A percentile compares a stretch with the other conserved stretches of the same genome.
Conservation (phyloP, 2,888 invertebrate species). For the Loripinus fragilis region DNA sequence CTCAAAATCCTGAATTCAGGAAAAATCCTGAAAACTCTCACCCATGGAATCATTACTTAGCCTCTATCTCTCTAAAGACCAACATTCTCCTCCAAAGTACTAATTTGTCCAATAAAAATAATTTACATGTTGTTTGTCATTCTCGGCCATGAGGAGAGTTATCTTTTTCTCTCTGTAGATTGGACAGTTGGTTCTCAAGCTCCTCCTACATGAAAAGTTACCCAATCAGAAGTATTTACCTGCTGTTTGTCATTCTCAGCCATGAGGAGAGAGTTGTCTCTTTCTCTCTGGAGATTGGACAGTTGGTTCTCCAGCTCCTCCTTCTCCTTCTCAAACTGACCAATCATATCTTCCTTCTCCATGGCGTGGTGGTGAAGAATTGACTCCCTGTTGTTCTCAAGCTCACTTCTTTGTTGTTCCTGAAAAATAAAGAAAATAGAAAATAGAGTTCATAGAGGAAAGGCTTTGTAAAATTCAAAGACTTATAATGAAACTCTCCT, state of each 20-base stretch:
- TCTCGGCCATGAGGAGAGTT: constrained; percentile 96
- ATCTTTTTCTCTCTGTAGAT: constrained; percentile 95
- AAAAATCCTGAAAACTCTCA: too few relatives aligned
- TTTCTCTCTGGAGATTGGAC: constrained; percentile 94
- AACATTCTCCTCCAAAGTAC: too few relatives aligned
- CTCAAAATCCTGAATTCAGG: too few relatives aligned
- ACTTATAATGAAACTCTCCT: too few relatives aligned
- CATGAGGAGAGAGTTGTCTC: constrained; percentile 94
- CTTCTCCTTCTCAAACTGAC: constrained; percentile 89
- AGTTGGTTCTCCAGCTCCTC: constrained; percentile 91
- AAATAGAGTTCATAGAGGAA: too few relatives aligned
- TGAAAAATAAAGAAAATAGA: too few relatives aligned
- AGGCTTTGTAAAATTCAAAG: too few relatives aligned
- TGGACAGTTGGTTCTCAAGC: constrained; percentile 92
- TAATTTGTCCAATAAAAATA: too few relatives aligned
- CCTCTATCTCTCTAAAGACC: too few relatives aligned
- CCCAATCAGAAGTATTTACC: constrained; percentile 86
- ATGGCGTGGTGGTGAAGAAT: constrained; percentile 75
- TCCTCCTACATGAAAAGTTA: too few relatives aligned
- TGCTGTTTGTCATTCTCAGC: constrained; percentile 98
- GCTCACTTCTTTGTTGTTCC: constrained; percentile 80
- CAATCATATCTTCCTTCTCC: constrained; percentile 79
- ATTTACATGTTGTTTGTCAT: constrained; percentile 95
- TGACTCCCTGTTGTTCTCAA: constrained; percentile 81
- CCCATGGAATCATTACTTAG: too few relatives aligned